Percentiles rank a stretch among this genome's conserved stretches.
phyloP scores from a whole-genome alignment of 30 jellyfish, hydroid and myxozoan species.

The Chrysaora quinquecirrha region DNA sequence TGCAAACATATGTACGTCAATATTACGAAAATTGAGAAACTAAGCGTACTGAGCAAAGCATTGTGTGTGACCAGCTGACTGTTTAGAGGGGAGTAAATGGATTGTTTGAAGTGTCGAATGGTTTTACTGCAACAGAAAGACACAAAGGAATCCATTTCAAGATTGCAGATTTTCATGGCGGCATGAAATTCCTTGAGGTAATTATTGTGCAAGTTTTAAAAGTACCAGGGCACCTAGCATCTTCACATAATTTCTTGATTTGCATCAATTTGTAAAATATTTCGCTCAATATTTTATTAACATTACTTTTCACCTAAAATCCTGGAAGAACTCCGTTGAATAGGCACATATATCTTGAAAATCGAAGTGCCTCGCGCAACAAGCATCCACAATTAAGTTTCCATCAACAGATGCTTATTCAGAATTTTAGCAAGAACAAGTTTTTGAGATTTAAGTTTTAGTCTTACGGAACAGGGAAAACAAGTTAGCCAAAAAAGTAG shows the following conservation, averaged over 20 bases:
- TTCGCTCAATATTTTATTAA: neutral
- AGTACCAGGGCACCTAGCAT: slow-evolving; percentile 3
- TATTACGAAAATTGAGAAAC: neutral
- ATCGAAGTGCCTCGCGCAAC: slow-evolving; percentile 2
- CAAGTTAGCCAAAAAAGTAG: neutral
- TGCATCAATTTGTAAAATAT: slow-evolving; percentile 3
- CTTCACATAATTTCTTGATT: neutral
- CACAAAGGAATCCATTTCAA: slow-evolving; percentile 19
- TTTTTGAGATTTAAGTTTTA: neutral
- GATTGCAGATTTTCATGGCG: slow-evolving; percentile 54
- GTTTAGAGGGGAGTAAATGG: slow-evolving; percentile 41
- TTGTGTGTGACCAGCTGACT: slow-evolving; percentile 41
- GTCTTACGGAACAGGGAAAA: neutral
- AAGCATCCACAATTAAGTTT: neutral
- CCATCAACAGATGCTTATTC: neutral
- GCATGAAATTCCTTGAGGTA: slow-evolving; percentile 30
- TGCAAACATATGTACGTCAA: slow-evolving; percentile 21
- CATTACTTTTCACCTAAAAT: neutral
- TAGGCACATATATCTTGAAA: neutral
- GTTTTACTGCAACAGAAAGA: slow-evolving; percentile 31
- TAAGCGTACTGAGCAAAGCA: too few relatives aligned
- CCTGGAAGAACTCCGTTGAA: neutral
- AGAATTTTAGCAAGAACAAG: neutral
- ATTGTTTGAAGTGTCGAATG: slow-evolving; percentile 12
- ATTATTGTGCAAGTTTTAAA: neutral